Evolutionary conservation across 2,888 invertebrate genomes (phyloP), one percentile per base, ranked within the genome.

Genomic region (Congeria kusceri): DNA sequence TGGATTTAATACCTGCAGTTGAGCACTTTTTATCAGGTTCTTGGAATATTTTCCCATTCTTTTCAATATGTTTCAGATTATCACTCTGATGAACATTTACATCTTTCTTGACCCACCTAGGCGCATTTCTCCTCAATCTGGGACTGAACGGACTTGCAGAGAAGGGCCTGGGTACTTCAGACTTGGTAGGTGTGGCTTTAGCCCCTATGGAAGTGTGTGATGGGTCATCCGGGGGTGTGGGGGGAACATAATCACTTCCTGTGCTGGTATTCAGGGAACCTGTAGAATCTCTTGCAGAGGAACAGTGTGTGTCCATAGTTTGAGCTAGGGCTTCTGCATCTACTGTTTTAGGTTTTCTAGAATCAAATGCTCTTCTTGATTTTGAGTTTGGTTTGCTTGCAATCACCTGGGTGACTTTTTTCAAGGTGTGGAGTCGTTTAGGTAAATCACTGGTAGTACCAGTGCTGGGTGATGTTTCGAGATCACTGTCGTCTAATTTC

Each of bases 201-300:
- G 39, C 20, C n/a, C 18, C 20, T n/a, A 70, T 9, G 2, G 66
- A 28, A 1, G 47, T 28, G 44, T 53, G 25, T 28, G 65, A 20
- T 15, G 44, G 9, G n/a, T 86, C 80, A 56, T 86, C 87, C 20
- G 92, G 91, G 2, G 93, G 92, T 3, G 93, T 93, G 27, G 92
- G 92, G 1, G 92, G 92, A 7, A 92, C 83, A 77, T 85, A 91
- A 39, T 92, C 91, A 83, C 90, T 89, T 1, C 79, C 86, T 66
- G 85, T 86, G 62, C 87, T 89, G 27, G 72, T 78, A 44, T 83
- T 76, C 29, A 62, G 25, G n/a, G 59, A 66, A 44, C 27, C 29
- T 7, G 32, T 49, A 53, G 61, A 32, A 3, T 53, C 29, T 56
- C 39, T 62, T 32, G 15, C 32, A 53, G 25, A 27, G 13, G 72